Percentiles rank a stretch among this genome's conserved stretches.
Conservation (phyloP, 2,797 vertebrate species). For the Aldrovandia affinis region DNA sequence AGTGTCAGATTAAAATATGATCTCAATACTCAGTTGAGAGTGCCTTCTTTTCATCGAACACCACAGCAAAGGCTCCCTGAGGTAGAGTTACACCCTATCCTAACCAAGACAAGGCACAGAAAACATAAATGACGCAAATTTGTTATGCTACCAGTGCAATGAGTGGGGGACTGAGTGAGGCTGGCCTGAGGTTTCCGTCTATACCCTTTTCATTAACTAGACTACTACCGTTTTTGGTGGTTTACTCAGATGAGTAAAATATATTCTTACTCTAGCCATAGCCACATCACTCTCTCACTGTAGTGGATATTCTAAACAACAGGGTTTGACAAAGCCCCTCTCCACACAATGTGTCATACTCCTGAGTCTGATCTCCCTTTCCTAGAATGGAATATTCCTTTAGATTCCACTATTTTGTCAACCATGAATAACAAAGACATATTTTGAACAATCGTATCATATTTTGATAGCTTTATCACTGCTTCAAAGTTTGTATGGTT, state of each 20-base stretch:
- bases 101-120: not conserved
- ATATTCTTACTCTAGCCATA: not conserved
- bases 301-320: not conserved
- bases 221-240: not conserved
- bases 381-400: not conserved
- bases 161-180: not conserved
- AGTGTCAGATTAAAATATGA: not conserved
- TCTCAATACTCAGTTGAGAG: not conserved
- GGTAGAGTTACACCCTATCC: not conserved
- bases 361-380: not conserved
- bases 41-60: not conserved
- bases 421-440: not conserved
- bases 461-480: not conserved
- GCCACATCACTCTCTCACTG: not conserved
- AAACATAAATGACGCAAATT: not conserved
- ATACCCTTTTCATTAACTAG: not conserved
- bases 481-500: not conserved
- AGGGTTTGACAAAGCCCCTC: not conserved
- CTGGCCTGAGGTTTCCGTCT: not conserved
- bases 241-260: not conserved
- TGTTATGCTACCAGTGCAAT: not conserved
- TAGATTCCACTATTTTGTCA: not conserved
- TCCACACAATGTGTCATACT: not conserved
- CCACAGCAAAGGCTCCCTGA: not conserved
- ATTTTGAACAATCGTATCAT: not conserved